Evolutionary conservation across 2,888 invertebrate species (phyloP).

Genomic region (Eilema griseolum): DNA sequence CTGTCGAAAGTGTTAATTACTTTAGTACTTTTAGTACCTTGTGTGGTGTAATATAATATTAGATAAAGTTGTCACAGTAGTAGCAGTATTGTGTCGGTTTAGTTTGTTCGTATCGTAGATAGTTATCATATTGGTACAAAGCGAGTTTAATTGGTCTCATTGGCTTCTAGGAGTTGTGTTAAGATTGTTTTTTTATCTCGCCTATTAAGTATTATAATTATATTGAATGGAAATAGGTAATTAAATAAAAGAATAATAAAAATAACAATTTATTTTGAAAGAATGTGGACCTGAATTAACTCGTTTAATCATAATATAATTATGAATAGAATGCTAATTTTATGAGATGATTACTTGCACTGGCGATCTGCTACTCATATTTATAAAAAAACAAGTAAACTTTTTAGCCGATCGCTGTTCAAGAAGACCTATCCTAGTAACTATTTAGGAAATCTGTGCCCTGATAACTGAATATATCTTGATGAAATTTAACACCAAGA

Average conservation of each 20-base stretch:
- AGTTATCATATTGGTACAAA: not conserved
- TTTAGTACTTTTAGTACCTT: conserved; percentile 24
- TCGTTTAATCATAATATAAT: no score
- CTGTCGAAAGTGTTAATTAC: conserved; percentile 32
- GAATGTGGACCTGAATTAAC: no score
- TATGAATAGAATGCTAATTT: no score
- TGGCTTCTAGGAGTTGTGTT: not conserved
- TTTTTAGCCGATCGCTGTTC: not conserved
- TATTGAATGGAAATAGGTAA: not conserved
- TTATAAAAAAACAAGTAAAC: not conserved
- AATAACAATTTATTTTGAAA: not conserved
- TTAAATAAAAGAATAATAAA: no score
- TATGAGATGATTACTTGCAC: no score
- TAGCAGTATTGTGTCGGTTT: conserved; percentile 22
- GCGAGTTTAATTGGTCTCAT: not conserved
- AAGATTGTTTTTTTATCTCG: not conserved
- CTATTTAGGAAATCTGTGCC: no score
- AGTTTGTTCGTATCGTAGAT: not conserved
- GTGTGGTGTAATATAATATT: conserved; percentile 13
- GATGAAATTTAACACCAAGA: no score
- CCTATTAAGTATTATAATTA: not conserved
- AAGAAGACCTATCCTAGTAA: no score
- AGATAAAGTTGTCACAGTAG: conserved; percentile 12
- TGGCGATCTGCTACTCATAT: no score
- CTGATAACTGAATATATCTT: no score